A percentile compares a stretch with the other conserved stretches of the same genome.
These are phyloP conservation scores for Lineus longissimus DNA, from an alignment of 1,140 invertebrate genomes.

Conservation along the genomic window DNA sequence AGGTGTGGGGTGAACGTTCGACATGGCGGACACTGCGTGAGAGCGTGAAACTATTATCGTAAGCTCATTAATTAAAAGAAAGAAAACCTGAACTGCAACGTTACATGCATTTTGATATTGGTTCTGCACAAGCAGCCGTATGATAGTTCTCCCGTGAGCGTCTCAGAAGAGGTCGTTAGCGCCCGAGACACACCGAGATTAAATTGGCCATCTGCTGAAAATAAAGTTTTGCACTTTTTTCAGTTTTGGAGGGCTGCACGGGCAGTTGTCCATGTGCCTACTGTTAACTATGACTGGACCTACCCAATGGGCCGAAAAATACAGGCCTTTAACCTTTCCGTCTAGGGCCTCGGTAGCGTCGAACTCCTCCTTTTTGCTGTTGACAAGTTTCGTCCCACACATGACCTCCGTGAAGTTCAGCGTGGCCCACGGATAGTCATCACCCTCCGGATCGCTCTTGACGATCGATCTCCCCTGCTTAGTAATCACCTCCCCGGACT, in stretches of 20 bases:
- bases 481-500: constrained; percentile 59
- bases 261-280: no score
- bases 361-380: constrained; percentile 53
- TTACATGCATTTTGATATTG: no score
- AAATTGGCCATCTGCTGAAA: no score
- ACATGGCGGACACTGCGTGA: constrained; percentile 60
- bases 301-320: constrained; percentile 77
- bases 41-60: constrained; percentile 58
- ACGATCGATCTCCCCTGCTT: constrained; percentile 65
- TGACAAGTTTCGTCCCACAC: constrained; percentile 56
- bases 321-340: constrained; percentile 66
- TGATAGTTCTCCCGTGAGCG: no score
- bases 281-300: no score
- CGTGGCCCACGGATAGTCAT: constrained; percentile 66
- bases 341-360: constrained; percentile 24
- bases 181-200: no score
- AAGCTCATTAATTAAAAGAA: no score
- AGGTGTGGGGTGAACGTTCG: constrained; percentile 55
- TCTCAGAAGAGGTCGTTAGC: no score
- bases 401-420: constrained; percentile 58
- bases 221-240: no score
- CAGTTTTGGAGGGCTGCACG: no score
- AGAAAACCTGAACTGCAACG: no score
- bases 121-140: no score
- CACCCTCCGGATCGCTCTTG: constrained; percentile 62